These are phyloP conservation scores for Acipenser oxyrinchus DNA, from an alignment of 2,797 vertebrate species.

Conservation along the genomic window DNA sequence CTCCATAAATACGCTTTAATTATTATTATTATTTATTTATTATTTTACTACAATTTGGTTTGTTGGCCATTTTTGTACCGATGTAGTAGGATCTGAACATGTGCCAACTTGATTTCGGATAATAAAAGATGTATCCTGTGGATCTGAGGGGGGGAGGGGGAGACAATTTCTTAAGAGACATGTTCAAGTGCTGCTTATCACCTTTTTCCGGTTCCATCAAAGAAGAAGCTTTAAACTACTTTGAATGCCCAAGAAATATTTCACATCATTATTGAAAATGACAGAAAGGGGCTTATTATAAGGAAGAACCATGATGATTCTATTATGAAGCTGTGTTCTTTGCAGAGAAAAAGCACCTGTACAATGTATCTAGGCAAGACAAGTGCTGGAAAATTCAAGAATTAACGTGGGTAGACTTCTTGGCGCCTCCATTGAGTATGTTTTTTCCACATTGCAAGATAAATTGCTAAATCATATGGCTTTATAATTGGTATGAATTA, in stretches of 20 bases:
- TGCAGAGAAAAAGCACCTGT: neutral
- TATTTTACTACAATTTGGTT: constrained; percentile 52
- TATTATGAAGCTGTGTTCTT: neutral
- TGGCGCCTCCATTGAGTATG: too few species aligned
- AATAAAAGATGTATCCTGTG: constrained; percentile 54
- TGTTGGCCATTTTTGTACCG: constrained; percentile 44
- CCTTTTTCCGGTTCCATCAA: neutral
- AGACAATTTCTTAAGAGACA: constrained; percentile 44
- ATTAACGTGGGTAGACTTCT: too few species aligned
- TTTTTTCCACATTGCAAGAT: too few species aligned
- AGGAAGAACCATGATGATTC: neutral
- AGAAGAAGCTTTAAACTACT: neutral
- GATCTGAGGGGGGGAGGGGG: constrained; percentile 36
- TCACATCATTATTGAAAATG: constrained; percentile 1
- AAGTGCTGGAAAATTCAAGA: neutral
- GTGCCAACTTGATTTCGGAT: constrained; percentile 55
- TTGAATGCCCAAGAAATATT: neutral
- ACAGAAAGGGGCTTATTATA: neutral
- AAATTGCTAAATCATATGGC: too few species aligned
- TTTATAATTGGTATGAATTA: too few species aligned
- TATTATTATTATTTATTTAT: constrained; percentile 40
- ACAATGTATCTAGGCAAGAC: neutral
- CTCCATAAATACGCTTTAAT: constrained; percentile 81
- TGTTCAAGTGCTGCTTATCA: constrained; percentile 41
- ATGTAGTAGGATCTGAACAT: constrained; percentile 41